These are phyloP conservation scores for Cerastis leucographa DNA, from an alignment of 2,888 invertebrate species.

Conservation along the genomic window DNA sequence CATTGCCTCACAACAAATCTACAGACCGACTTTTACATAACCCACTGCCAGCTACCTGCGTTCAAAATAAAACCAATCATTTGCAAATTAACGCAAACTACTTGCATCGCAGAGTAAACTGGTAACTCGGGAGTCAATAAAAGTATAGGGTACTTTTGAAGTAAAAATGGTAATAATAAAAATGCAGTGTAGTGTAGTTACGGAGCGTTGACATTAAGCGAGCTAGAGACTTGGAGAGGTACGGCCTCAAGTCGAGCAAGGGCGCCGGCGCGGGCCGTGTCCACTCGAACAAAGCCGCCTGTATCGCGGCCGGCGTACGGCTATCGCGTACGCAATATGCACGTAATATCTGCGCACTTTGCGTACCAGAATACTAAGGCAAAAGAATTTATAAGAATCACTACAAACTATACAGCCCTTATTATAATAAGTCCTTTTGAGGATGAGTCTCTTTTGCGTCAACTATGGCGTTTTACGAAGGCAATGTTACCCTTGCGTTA, in stretches of 20 bases:
- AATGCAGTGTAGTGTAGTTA: slow-evolving; percentile 62
- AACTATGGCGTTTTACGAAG: background rate
- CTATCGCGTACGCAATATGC: slow-evolving; percentile 66
- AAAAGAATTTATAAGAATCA: slow-evolving; percentile 18
- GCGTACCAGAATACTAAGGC: slow-evolving; percentile 33
- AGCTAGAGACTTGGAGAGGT: slow-evolving; percentile 78
- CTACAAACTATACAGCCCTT: background rate
- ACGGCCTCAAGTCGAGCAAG: slow-evolving; percentile 82
- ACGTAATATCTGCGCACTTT: slow-evolving; percentile 66
- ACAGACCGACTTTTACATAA: background rate
- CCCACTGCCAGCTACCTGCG: background rate
- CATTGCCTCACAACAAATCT: background rate
- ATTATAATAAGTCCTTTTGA: background rate
- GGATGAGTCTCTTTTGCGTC: slow-evolving; percentile 8
- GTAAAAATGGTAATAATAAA: slow-evolving; percentile 68
- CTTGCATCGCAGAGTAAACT: slow-evolving; percentile 32
- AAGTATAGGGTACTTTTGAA: slow-evolving; percentile 62
- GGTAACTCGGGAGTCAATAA: slow-evolving; percentile 60
- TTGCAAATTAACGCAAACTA: background rate
- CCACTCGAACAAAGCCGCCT: slow-evolving; percentile 67
- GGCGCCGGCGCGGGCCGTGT: slow-evolving; percentile 71
- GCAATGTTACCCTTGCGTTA: background rate
- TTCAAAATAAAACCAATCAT: slow-evolving; percentile 7
- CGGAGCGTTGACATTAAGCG: slow-evolving; percentile 82
- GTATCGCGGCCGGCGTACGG: slow-evolving; percentile 53